Evolutionary conservation across 37 sponge, comb jelly and placozoan genomes (phyloP).

Genomic region (Dysidea cf. avara): DNA sequence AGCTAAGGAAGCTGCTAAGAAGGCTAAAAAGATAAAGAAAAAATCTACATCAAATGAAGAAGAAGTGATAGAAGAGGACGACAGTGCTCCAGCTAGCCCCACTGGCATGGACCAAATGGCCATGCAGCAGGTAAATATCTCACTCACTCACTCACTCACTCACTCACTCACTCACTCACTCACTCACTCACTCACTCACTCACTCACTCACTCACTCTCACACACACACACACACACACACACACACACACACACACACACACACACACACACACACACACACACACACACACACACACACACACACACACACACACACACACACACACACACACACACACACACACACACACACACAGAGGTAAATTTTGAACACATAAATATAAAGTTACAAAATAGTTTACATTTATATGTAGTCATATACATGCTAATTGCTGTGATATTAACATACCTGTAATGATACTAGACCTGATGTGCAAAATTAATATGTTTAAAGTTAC

Average conservation of each 20-base stretch:
- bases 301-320: constrained; percentile 34
- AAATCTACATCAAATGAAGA: too few species aligned
- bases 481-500: too few species aligned
- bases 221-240: constrained; percentile 14
- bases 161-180: neutral
- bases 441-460: too few species aligned
- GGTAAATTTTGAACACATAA: neutral
- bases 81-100: neutral
- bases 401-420: too few species aligned
- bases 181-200: neutral
- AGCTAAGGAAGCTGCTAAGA: too few species aligned
- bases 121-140: neutral
- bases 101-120: neutral
- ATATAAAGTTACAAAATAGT: constrained; percentile 26
- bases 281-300: too few species aligned
- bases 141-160: neutral
- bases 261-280: constrained; percentile 13
- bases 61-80: too few species aligned
- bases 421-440: too few species aligned
- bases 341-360: constrained; percentile 21
- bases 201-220: neutral
- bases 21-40: too few species aligned
- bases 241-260: too few species aligned
- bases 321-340: constrained; percentile 24
- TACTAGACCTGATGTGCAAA: too few species aligned